Evolutionary conservation across 2,113 vertebrate genomes (phyloP), one percentile per base, ranked within the genome.

Genomic region (Rhabdornis inornatus): DNA sequence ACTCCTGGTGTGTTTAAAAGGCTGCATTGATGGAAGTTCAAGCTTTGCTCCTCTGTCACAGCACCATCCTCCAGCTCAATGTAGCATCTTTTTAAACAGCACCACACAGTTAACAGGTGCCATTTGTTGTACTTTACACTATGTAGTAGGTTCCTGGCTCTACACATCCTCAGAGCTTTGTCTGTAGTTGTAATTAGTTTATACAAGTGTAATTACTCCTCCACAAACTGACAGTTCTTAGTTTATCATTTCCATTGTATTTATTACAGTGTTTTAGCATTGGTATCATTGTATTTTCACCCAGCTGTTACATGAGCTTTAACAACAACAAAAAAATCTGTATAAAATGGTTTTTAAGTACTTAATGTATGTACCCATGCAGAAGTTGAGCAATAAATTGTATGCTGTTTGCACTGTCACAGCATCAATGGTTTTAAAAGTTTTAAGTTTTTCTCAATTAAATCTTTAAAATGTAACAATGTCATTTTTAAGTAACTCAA

Each of bases 381-480:
- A 97, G 98, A 99, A 98, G 96, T 98, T 95, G 98, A 99, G 99
- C 99, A 99, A 99, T 99, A 99, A 99, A 99, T 98, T 98, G 98
- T 97, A 98, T 99, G 98, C 99, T 99, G 99, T 99, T 99, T 98
- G 98, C 97, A 98, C 98, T 96, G 95, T 97, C 96, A 98, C 98
- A 98, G 98, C 98, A 98, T 98, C 98, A 95, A 98, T 63, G 87
- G 98, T 98, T 99, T 98, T 97, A 97, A 98, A 98, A 97, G 69
- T 20, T 78, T 47, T 47, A 77, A 78, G 81, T 87, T 92, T 85
- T 80, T 92, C 53, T 89, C 95, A 52, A 79, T 94, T 90, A 71
- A 63, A 68, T 59, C 31, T 82, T 76, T 6, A 40, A 71, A 84
- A 31, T 64, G 23, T 18, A 71, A 60, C 42, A 21, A 8, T n/a